These are phyloP conservation scores for Rosalia funebris DNA, from an alignment of 2,888 invertebrate genomes.

Conservation along the genomic window DNA sequence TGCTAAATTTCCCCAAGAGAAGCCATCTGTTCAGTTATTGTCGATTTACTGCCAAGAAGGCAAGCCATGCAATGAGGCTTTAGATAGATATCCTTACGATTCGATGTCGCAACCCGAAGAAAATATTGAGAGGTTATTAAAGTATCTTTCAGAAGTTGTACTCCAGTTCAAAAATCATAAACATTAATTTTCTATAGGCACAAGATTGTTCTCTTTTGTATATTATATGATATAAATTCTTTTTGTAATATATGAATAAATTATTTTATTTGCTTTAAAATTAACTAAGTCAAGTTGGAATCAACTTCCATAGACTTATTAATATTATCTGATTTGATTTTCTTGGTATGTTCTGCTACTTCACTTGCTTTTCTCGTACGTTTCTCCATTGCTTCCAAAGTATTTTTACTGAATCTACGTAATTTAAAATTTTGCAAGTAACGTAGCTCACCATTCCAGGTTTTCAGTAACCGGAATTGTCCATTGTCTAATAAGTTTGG, in stretches of 20 bases:
- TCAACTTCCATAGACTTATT: conserved; percentile 28
- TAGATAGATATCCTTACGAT: conserved; percentile 57
- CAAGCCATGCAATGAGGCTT: conserved; percentile 43
- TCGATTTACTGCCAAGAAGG: conserved; percentile 68
- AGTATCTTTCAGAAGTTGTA: conserved; percentile 49
- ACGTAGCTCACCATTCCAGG: conserved; percentile 76
- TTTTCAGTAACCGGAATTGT: conserved; percentile 70
- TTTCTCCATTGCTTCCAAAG: conserved; percentile 36
- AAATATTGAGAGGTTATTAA: conserved; percentile 57
- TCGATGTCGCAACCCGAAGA: conserved; percentile 49
- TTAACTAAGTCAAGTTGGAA: no score
- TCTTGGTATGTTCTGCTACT: no score
- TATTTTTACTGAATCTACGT: conserved; percentile 67
- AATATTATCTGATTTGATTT: conserved; percentile 1
- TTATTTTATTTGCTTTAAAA: conserved; percentile 14
- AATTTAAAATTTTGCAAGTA: conserved; percentile 75
- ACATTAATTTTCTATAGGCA: conserved; percentile 37
- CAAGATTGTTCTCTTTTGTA: not conserved
- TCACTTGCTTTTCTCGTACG: no score
- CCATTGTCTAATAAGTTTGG: conserved; percentile 73
- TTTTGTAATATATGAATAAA: not conserved
- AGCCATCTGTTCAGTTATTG: conserved; percentile 66
- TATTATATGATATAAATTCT: not conserved
- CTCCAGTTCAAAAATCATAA: conserved; percentile 44
- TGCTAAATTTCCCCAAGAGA: conserved; percentile 67